Evolutionary conservation across 2,113 vertebrate genomes (phyloP), one percentile per base, ranked within the genome.

Genomic region (Thomomys bottae): DNA sequence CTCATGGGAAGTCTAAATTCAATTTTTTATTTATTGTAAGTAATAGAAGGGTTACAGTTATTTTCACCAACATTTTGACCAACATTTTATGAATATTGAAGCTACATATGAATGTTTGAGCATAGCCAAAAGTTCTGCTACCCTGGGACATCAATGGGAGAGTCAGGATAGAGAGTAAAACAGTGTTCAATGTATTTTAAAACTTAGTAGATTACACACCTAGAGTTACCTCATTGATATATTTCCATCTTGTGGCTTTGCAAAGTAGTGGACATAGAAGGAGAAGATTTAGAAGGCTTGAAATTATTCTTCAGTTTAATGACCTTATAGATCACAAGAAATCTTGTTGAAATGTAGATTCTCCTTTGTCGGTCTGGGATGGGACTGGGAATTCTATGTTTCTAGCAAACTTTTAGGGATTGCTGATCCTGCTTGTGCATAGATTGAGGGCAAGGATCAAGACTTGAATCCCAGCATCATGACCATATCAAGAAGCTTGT

Each of bases 71-170:
- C n/a, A n/a, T n/a, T n/a, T n/a, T 61, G 88, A 77, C 49, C 24
- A 34, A 64, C 63, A 82, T 64, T 87, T 91, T 89, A 94, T 70
- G 38, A 63, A 94, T 91, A 68, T 12, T 10, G 23, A 93, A 88
- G 38, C 36, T 90, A 67, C 24, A 63, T 14, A 68, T 81, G 49
- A 90, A 40, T 90, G 23, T 83, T 72, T 49, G 23, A 84, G 7
- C 30, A 49, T 23, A 92, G 45, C 45, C 17, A 83, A 30, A 68
- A 80, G 8, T 80, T 88, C n/a, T 84, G 21, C 49, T 89, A 8
- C 34, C 30, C 26, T 49, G 45, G 10, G 14, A 75, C 38, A 59
- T 84, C 34, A 5, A 12, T 67, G 36, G 64, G 2, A 85, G 32
- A 63, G 32, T 89, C 71, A 71, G 38, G 14, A 73, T 67, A 80